Evolutionary conservation across 2,797 vertebrate genomes (phyloP).

Genomic region (Limosa lapponica): DNA sequence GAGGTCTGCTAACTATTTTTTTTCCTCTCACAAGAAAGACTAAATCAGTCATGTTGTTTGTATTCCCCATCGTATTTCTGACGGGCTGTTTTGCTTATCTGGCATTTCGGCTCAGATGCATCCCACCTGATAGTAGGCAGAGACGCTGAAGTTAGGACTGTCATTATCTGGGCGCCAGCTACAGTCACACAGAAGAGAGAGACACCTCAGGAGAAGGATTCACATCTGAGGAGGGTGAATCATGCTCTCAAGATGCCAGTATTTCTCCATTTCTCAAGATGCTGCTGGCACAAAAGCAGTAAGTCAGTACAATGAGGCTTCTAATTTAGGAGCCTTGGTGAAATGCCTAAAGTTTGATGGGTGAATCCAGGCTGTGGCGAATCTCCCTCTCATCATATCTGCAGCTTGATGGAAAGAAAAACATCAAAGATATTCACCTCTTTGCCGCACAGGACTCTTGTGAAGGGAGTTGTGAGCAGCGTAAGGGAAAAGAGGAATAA

Average conservation of each 20-base stretch:
- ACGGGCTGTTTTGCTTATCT: constrained; percentile 41
- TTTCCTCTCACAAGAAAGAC: not conserved
- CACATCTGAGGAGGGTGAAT: constrained; percentile 70
- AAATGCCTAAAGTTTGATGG: constrained; percentile 51
- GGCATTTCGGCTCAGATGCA: not conserved
- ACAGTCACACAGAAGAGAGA: constrained; percentile 45
- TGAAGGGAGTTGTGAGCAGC: not conserved
- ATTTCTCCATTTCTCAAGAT: constrained; percentile 64
- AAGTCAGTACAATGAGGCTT: constrained; percentile 68
- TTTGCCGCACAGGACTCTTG: not conserved
- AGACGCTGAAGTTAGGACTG: not conserved
- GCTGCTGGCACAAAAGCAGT: constrained; percentile 71
- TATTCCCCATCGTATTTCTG: not conserved
- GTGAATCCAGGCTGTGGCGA: constrained; percentile 3
- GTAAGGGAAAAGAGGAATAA: not conserved
- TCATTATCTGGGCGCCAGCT: constrained; percentile 24
- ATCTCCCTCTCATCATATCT: constrained; percentile 20
- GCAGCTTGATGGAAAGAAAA: not conserved
- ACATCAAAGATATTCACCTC: constrained; percentile 1
- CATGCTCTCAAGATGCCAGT: constrained; percentile 68
- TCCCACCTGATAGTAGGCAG: constrained; percentile 35
- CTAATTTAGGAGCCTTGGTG: constrained; percentile 65
- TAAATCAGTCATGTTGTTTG: not conserved
- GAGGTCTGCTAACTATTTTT: not conserved
- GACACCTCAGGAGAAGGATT: constrained; percentile 61